phyloP scores from a whole-genome alignment of 2,113 vertebrate genomes.

The Syngnathoides biaculeatus region DNA sequence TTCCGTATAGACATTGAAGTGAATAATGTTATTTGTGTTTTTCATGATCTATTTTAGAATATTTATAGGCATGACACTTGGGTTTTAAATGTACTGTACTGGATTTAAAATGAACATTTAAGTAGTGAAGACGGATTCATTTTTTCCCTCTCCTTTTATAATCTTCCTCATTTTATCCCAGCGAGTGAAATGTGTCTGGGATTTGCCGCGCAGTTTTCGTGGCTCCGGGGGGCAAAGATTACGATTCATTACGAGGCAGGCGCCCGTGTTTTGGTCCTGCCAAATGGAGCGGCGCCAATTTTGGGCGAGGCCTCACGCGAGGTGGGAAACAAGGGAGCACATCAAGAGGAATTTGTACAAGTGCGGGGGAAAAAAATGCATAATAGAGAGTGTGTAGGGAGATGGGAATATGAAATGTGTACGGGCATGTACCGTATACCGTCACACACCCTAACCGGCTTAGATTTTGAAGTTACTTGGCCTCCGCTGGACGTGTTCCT shows the following conservation, averaged over 20 bases:
- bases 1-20: too few species aligned
- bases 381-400: not conserved
- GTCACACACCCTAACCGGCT: not conserved
- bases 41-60: too few species aligned
- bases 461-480: not conserved
- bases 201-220: conserved; percentile 65
- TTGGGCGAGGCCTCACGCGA: not conserved
- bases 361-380: not conserved
- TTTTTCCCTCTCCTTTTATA: not conserved
- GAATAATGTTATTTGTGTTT: too few species aligned
- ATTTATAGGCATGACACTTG: too few species aligned
- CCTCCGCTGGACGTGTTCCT: not conserved
- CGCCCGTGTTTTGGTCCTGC: conserved; percentile 56
- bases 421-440: not conserved
- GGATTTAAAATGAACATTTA: too few species aligned
- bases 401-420: too few species aligned
- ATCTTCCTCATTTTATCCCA: conserved; percentile 26
- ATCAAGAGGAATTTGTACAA: not conserved
- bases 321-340: not conserved
- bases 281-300: conserved; percentile 50
- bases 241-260: conserved; percentile 59
- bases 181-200: conserved; percentile 29
- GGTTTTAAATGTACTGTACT: too few species aligned
- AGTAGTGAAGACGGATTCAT: too few species aligned
- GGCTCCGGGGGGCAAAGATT: conserved; percentile 62